A percentile compares a stretch with the other conserved stretches of the same genome.
Evolutionary conservation across 2,113 vertebrate genomes (phyloP).

Genomic region (Apodemus speciosus): DNA sequence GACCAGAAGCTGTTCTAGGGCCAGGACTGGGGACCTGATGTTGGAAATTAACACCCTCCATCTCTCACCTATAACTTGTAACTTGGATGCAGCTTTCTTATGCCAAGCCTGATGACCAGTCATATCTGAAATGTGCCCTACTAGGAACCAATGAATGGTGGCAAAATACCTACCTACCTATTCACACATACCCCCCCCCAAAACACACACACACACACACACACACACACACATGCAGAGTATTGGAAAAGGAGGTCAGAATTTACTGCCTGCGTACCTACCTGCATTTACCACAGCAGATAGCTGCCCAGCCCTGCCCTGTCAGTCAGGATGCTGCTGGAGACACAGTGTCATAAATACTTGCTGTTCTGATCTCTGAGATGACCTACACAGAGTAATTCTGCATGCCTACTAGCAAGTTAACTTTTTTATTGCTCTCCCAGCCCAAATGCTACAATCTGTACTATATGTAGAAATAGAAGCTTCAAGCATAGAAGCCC

Average conservation of each 20-base stretch:
- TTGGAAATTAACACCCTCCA: accelerated
- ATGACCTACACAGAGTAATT: accelerated
- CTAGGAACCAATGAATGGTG: background rate
- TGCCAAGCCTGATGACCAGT: background rate
- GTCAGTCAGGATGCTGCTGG: accelerated
- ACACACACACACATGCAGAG: background rate
- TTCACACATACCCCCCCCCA: background rate
- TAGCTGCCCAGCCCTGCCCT: background rate
- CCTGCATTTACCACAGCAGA: accelerated
- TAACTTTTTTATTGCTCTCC: background rate
- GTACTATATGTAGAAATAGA: accelerated
- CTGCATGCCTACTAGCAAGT: accelerated
- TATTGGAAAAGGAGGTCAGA: background rate
- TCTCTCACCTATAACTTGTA: too few relatives aligned
- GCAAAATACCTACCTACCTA: background rate
- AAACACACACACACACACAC: background rate
- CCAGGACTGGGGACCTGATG: background rate
- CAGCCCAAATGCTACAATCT: too few relatives aligned
- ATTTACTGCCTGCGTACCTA: too few relatives aligned
- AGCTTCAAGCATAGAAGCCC: accelerated
- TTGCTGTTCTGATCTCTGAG: background rate
- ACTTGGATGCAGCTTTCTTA: background rate
- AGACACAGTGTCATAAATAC: background rate
- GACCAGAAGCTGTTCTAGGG: background rate
- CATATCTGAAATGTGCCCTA: too few relatives aligned